Base-by-base conservation (phyloP, 2,888 invertebrate species). In the Hydropsyche betteni region DNA sequence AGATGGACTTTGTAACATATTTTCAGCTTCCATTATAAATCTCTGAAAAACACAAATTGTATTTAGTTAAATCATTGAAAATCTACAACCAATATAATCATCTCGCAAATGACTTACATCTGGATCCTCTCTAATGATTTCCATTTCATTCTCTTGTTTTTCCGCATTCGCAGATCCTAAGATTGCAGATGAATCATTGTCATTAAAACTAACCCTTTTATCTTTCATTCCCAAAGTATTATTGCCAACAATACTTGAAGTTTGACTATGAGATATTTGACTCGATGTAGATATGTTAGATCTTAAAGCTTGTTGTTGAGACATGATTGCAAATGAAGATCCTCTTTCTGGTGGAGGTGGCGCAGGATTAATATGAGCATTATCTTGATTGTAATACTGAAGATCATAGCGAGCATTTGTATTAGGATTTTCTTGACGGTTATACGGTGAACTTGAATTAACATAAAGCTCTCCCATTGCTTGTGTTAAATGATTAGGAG, bases 341-440 rank as follows among this genome's bases (percentile, higher is more conserved):
- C 94, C 95, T 78, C 96, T 90, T 84, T 95, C 94, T 2, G 96
- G 96, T 33, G 96, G 95, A 64, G 93, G 90, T 0, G 94, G 92
- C 72, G 92, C 89, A 44, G 79, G 24, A 10, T 14, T 44, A 68
- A 55, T 74, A 10, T n/a, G 51, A 4, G 58, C 5, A 12, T 50
- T 73, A 16, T 79, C 74, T 55, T 70, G 75, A 36, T 73, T 70
- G 51, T 75, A 76, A 12, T 75, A 55, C 24, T 74, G 75, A 14
- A 64, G 70, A 33, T 77, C 79, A 36, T 75, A 76, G n/a, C 76
- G 64, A 55, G 55, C 50, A 14, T 73, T 69, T 4, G 77, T 33
- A 14, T 76, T 74, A n/a, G 34, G 52, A 68, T 38, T 68, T 50
- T 79, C 78, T 2, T 50, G 10, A 38, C 76, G 76, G 7, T 68